Evolutionary conservation across 2,888 invertebrate genomes (phyloP).

Genomic region (Lasius platythorax): DNA sequence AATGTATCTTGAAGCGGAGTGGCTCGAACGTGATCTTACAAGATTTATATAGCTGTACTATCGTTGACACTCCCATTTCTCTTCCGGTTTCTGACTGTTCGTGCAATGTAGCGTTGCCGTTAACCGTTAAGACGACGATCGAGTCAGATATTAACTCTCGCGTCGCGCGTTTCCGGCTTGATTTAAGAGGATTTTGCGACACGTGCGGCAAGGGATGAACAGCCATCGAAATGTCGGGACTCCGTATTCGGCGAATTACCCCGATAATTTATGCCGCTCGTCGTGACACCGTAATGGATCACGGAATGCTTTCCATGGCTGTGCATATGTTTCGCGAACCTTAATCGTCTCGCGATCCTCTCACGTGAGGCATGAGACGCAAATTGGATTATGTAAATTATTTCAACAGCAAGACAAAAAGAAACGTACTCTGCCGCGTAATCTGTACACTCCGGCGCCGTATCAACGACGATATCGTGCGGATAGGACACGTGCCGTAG

Average conservation of each 20-base stretch:
- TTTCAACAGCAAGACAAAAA: not conserved
- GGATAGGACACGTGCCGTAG: not conserved
- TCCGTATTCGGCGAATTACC: not conserved
- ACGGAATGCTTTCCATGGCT: not conserved
- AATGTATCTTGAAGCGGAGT: not conserved
- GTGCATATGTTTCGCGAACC: not conserved
- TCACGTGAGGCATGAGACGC: not conserved
- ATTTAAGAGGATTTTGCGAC: not conserved
- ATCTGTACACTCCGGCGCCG: not conserved
- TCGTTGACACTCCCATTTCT: not conserved
- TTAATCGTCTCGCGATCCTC: conserved; percentile 1
- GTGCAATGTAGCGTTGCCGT: not conserved
- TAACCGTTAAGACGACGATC: conserved; percentile 15
- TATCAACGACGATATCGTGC: not conserved
- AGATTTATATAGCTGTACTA: conserved; percentile 1
- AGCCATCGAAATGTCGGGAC: not conserved
- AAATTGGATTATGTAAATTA: conserved; percentile 9
- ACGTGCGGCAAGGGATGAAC: not conserved
- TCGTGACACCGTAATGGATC: not conserved
- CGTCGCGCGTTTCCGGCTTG: not conserved
- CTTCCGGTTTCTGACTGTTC: not conserved
- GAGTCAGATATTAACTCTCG: conserved; percentile 26
- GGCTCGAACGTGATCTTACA: not conserved
- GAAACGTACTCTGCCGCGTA: not conserved
- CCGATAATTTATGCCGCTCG: conserved; percentile 16